Evolutionary conservation across 2,888 invertebrate genomes (phyloP).

Genomic region (Nemoura dubitans): DNA sequence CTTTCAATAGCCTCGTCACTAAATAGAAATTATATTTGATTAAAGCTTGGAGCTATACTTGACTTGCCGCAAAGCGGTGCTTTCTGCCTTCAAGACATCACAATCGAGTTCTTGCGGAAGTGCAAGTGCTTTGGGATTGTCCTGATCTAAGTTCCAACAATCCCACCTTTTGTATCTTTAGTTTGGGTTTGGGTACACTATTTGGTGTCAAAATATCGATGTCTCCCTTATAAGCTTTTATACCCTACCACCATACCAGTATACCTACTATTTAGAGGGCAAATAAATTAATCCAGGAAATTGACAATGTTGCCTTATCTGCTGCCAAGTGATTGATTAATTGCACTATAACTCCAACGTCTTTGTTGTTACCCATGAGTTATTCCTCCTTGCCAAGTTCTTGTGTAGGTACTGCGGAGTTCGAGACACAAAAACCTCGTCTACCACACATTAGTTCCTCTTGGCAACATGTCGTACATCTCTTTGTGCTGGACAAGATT

Average conservation of each 20-base stretch:
- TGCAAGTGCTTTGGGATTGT: too few species aligned
- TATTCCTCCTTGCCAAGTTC: background rate
- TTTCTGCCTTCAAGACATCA: too few species aligned
- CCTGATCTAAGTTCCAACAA: too few species aligned
- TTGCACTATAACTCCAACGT: background rate
- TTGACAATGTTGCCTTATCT: background rate
- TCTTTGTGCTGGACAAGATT: background rate
- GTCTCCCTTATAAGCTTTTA: background rate
- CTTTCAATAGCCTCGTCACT: too few species aligned
- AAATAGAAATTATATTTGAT: too few species aligned
- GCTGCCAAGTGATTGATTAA: background rate
- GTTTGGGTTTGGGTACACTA: too few species aligned
- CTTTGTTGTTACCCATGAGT: background rate
- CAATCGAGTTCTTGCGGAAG: too few species aligned
- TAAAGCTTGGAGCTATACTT: too few species aligned
- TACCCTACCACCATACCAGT: too few species aligned
- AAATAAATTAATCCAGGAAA: background rate
- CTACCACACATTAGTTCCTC: background rate
- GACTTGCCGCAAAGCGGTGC: too few species aligned
- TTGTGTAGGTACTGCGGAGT: background rate
- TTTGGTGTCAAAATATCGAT: too few species aligned
- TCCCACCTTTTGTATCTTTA: too few species aligned
- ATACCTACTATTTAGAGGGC: background rate
- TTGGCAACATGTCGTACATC: background rate
- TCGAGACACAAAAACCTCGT: background rate